Base-by-base conservation (phyloP, 2,888 invertebrate genomes). In the Tipula lateralis region DNA sequence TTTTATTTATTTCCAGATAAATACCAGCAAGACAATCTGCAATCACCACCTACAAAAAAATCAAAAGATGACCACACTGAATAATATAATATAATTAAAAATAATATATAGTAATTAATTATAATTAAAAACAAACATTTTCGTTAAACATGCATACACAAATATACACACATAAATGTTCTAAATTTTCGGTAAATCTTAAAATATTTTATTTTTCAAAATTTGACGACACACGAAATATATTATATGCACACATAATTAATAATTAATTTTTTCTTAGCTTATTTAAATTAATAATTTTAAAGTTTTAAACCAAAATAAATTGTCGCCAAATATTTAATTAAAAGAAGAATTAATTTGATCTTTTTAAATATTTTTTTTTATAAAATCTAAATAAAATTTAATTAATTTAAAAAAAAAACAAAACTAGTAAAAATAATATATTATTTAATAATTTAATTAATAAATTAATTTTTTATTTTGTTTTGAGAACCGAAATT, bases 281-380 rank as follows among this genome's bases (percentile, higher is more conserved):
- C 66, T 66, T 66, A 66, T 66, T 66, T 66, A 66, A 66, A 66
- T 66, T 66, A 66, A 66, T 66, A 66, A 66, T 66, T 19, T 66
- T 50, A 50, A 50, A 19, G 12, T 50, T 50, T 29, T 30, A 82
- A 82, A 82, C 82, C 82, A 82, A 82, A 82, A 82, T 29, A 82
- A 82, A 82, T 82, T 82, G 82, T 82, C 82, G 82, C 82, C 82
- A 82, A 82, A 82, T 30, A 82, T 30, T 82, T 30, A 82, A 29
- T 29, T 29, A 81, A 81, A 81, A 29, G 12, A 81, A 81, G 13
- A 29, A 82, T 82, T 30, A 30, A n/a, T 82, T 82, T 82, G 29
- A 82, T 32, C 32, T 82, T 30, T n/a, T n/a, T 82, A 66, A 66
- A 66, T 66, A 24, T 24, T 66, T 66, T n/a, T 82, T 82, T 30